Conservation (phyloP, 1,140 invertebrate genomes). For the Hycleus phaleratus region DNA sequence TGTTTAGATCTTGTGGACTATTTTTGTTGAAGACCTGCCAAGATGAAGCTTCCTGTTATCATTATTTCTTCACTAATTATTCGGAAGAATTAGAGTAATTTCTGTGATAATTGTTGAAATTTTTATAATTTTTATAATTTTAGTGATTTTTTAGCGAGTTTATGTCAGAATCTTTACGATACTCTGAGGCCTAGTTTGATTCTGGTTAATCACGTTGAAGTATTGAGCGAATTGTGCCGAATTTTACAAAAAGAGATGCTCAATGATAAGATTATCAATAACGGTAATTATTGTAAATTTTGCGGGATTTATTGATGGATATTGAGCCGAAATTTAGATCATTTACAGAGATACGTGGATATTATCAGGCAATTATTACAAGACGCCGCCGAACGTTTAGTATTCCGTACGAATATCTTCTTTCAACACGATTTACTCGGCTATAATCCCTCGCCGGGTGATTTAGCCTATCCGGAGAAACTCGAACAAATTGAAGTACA, state of each 20-base stretch:
- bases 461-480: slow-evolving; percentile 96
- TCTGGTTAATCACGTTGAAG: slow-evolving; percentile 96
- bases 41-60: slow-evolving; percentile 84
- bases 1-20: slow-evolving; percentile 80
- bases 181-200: slow-evolving; percentile 90
- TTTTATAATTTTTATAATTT: slow-evolving; percentile 23
- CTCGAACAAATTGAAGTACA: slow-evolving; percentile 86
- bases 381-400: slow-evolving; percentile 93
- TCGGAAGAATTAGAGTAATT: slow-evolving; percentile 57
- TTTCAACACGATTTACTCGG: slow-evolving; percentile 84
- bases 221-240: slow-evolving; percentile 54
- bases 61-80: slow-evolving; percentile 74
- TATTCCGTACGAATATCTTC: slow-evolving; percentile 93
- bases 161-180: slow-evolving; percentile 90
- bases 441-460: slow-evolving; percentile 85
- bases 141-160: slow-evolving; percentile 67
- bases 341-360: slow-evolving; percentile 74
- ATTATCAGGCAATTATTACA: slow-evolving; percentile 82
- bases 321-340: slow-evolving; percentile 40
- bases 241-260: slow-evolving; percentile 48
- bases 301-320: neutral
- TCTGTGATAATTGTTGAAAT: neutral
- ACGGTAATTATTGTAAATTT: slow-evolving; percentile 49
- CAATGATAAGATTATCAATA: slow-evolving; percentile 85
- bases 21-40: slow-evolving; percentile 85